Conservation (phyloP, 2,888 invertebrate genomes). For the Stenotaenia linearis region DNA sequence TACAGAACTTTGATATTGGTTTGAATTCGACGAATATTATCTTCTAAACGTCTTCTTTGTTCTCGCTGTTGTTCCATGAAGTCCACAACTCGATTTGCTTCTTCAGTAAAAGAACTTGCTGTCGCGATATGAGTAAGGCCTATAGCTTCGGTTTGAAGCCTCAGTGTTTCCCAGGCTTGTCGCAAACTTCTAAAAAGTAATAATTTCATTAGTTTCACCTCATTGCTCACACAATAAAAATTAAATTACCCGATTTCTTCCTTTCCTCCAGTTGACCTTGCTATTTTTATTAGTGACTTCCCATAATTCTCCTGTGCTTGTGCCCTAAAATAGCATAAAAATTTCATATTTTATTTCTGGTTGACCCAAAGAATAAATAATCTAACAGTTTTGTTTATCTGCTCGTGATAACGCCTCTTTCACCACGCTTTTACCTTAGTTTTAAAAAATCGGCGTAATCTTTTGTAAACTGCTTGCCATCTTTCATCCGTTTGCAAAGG, state of each 20-base stretch:
- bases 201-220: too few relatives aligned
- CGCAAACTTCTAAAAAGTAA: constrained; percentile 15
- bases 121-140: constrained; percentile 32
- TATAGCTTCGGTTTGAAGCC: constrained; percentile 33
- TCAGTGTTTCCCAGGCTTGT: constrained; percentile 32
- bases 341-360: too few relatives aligned
- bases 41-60: constrained; percentile 32
- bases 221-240: background rate
- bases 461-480: constrained; percentile 32
- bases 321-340: constrained; percentile 35
- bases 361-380: too few relatives aligned
- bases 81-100: constrained; percentile 32
- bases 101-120: constrained; percentile 28
- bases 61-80: constrained; percentile 34
- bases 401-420: too few relatives aligned
- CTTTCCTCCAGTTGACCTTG: constrained; percentile 32
- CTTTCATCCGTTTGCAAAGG: constrained; percentile 29
- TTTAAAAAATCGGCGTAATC: constrained; percentile 31
- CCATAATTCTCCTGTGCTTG: constrained; percentile 36
- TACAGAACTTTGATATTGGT: constrained; percentile 31
- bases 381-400: too few relatives aligned
- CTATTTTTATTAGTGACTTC: constrained; percentile 34
- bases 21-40: constrained; percentile 34
- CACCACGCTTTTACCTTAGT: constrained; percentile 31
- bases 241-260: constrained; percentile 35